These are phyloP conservation scores for Gallinago solitaria DNA, from an alignment of 2,797 vertebrate species.

Conservation along the genomic window DNA sequence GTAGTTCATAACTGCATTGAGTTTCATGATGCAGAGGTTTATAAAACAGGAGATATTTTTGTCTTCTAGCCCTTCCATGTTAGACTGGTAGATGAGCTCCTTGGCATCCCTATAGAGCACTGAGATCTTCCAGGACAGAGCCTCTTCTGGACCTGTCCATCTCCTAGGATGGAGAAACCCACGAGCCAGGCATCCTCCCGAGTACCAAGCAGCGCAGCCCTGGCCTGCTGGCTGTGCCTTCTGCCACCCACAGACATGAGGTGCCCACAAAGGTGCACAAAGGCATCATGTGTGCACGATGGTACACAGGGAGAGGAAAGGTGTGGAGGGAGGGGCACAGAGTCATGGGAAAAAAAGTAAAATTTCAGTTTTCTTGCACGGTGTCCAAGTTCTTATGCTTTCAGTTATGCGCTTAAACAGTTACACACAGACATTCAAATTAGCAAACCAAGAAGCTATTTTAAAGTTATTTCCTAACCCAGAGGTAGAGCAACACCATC, in stretches of 20 bases:
- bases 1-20: background rate
- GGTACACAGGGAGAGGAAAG: background rate
- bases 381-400: background rate
- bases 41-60: background rate
- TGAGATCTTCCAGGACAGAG: background rate
- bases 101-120: background rate
- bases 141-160: background rate
- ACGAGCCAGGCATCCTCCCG: background rate
- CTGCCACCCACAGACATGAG: rapidly evolving
- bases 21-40: background rate
- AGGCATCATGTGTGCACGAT: rapidly evolving
- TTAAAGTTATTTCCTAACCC: slow-evolving; percentile 35
- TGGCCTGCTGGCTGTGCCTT: background rate
- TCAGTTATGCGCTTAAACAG: background rate
- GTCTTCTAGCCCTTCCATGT: background rate
- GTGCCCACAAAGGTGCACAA: rapidly evolving
- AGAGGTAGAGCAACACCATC: slow-evolving; percentile 11
- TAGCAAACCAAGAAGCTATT: background rate
- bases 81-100: background rate
- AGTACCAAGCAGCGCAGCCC: background rate
- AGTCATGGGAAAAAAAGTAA: background rate
- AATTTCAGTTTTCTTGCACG: background rate
- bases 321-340: rapidly evolving
- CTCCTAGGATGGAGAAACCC: background rate
- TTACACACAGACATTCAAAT: background rate